Evolutionary conservation across 2,113 vertebrate genomes (phyloP).

Genomic region (Eudyptes chrysolophus): DNA sequence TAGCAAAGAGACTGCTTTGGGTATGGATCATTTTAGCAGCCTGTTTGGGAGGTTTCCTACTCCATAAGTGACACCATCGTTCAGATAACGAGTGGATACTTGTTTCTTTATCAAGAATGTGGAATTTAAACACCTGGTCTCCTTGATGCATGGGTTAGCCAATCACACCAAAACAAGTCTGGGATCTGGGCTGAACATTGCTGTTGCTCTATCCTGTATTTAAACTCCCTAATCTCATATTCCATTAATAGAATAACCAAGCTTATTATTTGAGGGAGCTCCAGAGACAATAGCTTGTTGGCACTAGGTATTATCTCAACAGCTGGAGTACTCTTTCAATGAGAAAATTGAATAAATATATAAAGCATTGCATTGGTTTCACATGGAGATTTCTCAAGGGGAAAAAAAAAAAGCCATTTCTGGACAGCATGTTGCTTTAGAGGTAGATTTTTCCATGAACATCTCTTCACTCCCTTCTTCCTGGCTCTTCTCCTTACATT

Average conservation of each 20-base stretch:
- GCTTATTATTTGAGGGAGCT: neutral
- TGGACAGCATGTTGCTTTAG: neutral
- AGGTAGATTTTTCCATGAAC: slow-evolving; percentile 37
- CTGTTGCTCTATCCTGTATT: neutral
- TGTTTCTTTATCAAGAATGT: neutral
- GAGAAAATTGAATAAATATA: neutral
- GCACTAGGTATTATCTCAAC: neutral
- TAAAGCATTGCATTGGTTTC: neutral
- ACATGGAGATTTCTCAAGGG: neutral
- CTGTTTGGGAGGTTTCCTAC: neutral
- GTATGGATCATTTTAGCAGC: neutral
- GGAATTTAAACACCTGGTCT: neutral
- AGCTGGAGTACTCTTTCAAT: neutral
- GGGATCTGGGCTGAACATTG: neutral
- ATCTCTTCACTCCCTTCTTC: neutral
- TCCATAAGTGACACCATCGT: neutral
- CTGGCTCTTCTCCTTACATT: slow-evolving; percentile 8
- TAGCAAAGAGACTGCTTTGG: neutral
- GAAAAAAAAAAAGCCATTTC: neutral
- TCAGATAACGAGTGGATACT: neutral
- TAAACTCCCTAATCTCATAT: neutral
- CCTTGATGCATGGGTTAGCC: neutral
- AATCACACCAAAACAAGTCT: neutral
- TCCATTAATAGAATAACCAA: neutral
- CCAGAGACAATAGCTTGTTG: neutral